Percentiles rank a stretch among this genome's conserved stretches.
Evolutionary conservation across 2,888 invertebrate species (phyloP).

Genomic region (Sphaerophoria rueppellii): DNA sequence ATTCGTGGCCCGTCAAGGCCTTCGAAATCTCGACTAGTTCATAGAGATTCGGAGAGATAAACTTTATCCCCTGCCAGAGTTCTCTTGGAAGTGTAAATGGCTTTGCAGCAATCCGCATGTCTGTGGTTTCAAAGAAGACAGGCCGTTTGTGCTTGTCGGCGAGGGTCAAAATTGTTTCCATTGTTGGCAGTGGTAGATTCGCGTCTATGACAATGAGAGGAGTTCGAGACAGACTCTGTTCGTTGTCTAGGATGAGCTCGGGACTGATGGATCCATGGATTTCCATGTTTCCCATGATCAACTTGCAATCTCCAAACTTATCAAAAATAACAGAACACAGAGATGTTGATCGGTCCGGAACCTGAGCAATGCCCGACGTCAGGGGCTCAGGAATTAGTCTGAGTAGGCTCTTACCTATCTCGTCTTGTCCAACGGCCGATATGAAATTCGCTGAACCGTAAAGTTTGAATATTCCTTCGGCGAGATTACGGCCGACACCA

Average conservation of each 20-base stretch:
- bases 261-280: constrained; percentile 88
- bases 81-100: constrained; percentile 83
- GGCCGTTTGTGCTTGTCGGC: constrained; percentile 86
- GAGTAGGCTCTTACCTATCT: constrained; percentile 81
- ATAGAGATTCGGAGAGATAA: constrained; percentile 90
- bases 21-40: constrained; percentile 88
- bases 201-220: constrained; percentile 93
- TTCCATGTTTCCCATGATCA: constrained; percentile 93
- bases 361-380: constrained; percentile 77
- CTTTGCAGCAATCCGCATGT: constrained; percentile 89
- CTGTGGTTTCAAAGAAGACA: constrained; percentile 96
- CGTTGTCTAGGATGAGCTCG: constrained; percentile 85
- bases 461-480: constrained; percentile 91
- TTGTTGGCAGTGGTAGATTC: constrained; percentile 88
- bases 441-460: constrained; percentile 87
- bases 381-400: constrained; percentile 80
- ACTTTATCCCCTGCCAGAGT: constrained; percentile 80
- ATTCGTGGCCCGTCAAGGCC: constrained; percentile 79
- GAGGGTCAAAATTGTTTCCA: constrained; percentile 85
- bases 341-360: constrained; percentile 83
- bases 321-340: constrained; percentile 91
- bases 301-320: constrained; percentile 88
- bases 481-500: constrained; percentile 96
- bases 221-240: constrained; percentile 84
- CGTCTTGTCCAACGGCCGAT: constrained; percentile 90